Evolutionary conservation across 2,113 vertebrate species (phyloP).

Genomic region (Myodes glareolus): DNA sequence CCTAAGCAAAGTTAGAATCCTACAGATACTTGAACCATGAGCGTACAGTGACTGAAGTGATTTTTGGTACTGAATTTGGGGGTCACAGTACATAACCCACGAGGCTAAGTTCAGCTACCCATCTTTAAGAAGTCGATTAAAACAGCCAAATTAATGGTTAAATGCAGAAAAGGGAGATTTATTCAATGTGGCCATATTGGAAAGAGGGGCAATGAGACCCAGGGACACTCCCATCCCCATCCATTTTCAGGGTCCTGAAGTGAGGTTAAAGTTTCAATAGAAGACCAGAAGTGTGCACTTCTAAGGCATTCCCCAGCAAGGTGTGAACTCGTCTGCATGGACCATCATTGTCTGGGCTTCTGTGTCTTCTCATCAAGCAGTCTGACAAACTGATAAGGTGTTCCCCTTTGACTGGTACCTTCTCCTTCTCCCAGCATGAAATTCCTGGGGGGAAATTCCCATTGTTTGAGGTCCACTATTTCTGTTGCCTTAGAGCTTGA

Average conservation of each 20-base stretch:
- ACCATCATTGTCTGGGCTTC: not conserved
- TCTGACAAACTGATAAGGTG: not conserved
- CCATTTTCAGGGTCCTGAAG: not conserved
- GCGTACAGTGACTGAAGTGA: not conserved
- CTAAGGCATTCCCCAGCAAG: not conserved
- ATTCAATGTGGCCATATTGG: too few relatives aligned
- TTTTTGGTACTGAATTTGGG: not conserved
- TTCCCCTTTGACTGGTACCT: not conserved
- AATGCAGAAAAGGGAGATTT: not conserved
- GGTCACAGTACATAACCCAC: not conserved
- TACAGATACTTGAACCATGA: not conserved
- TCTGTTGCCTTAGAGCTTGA: not conserved
- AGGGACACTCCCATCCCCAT: not conserved
- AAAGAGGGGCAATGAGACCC: not conserved
- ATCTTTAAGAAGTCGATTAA: not conserved
- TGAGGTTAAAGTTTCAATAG: not conserved
- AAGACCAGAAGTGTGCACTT: not conserved
- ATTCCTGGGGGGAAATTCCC: not conserved
- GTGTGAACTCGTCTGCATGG: not conserved
- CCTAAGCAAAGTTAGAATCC: slow-evolving; percentile 45
- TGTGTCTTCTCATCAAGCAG: not conserved
- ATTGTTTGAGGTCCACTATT: not conserved
- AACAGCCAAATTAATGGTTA: not conserved
- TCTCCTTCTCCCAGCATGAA: not conserved
- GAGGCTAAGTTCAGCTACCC: not conserved